Base-by-base conservation (phyloP, 64 coral and sea anemone genomes). In the Trachythela sp. region DNA sequence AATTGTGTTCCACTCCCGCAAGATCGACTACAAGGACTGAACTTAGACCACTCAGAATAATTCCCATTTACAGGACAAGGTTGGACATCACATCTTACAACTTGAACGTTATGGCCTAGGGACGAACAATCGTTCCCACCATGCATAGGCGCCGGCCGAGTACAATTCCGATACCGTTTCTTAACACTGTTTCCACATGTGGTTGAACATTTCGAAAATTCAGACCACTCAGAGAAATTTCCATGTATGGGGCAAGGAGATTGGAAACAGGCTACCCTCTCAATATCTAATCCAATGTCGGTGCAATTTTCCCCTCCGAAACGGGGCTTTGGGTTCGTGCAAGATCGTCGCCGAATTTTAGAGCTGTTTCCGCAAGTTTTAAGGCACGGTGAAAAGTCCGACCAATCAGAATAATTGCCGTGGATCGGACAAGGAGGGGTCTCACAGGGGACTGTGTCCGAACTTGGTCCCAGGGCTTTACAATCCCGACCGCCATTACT, bases 51-150 rank as follows among this genome's bases (percentile, higher is more conserved):
- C 77, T 91, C 77, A 8, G 93, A 89, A 85, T 91, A 94, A 86
- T 89, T 89, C 84, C 95, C 95, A 77, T 99, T 85, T 30, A 99
- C 27, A 27, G 95, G 93, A 84, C 95, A 99, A 18, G 89, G 64
- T 43, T 29, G 91, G 22, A 92, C 18, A 83, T 87, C 75, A 86
- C 95, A 99, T 36, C 26, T 4, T 1, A 30, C 14, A 4, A 31
- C 34, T 67, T 99, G 88, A 41, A 34, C 8, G 20, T 58, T 32
- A 14, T 36, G 36, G 14, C 93, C 96, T 20, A 94, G 83, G 8
- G 40, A 31, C 0, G 52, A 27, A 58, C 96, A 99, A 45, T 91
- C 48, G 11, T 15, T 88, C 8, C 96, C 96, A 49, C 96, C 96
- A 85, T 99, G 48, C 31, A 72, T 48, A 0, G 96, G 91, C 9